Base-by-base conservation (phyloP, 2,888 invertebrate species). In the Lapara coniferarum region DNA sequence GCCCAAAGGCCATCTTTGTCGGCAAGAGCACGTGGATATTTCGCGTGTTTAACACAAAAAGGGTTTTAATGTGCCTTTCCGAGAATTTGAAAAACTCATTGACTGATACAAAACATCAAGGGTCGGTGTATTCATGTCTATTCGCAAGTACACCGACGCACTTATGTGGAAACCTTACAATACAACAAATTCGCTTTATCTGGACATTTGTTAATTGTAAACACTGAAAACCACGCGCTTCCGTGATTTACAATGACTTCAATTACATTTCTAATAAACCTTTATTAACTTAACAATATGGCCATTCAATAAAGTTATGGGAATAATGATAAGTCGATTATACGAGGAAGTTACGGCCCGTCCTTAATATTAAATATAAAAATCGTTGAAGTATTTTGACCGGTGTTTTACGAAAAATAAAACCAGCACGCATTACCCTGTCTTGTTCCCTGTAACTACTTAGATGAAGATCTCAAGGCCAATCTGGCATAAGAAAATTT, bases 21-120 rank as follows among this genome's bases (percentile, higher is more conserved):
- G 90, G 89, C 82, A 72, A 58, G 70, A 81, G 88, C 91, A 87
- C 90, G 91, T 89, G 91, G 85, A 84, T 78, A 73, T 80, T 86
- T 82, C 80, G 83, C 83, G 80, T 80, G 80, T 78, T 84, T 79
- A 74, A 80, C 81, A 81, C 77, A 72, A 86, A 89, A 91, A 87
- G 87, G 90, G 87, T 83, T 89, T 82, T 75, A 72, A 63, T 49
- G 63, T 58, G 52, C 59, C 53, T 19, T 90, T 89, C 91, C 80
- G 46, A 75, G 91, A 89, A 91, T 80, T 78, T 71, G 66, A 75
- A 72, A 71, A 82, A 78, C 78, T 74, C 73, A 78, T 72, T 71
- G 73, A 74, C 71, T 76, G 77, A 82, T 81, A 78, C 82, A 81
- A 85, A 84, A 77, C 67, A 73, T 73, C 46, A 67, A 80, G 77